Evolutionary conservation across 92 coral and sea anemone genomes (phyloP), one percentile per base, ranked within the genome.

Genomic region (Bergia sp.): DNA sequence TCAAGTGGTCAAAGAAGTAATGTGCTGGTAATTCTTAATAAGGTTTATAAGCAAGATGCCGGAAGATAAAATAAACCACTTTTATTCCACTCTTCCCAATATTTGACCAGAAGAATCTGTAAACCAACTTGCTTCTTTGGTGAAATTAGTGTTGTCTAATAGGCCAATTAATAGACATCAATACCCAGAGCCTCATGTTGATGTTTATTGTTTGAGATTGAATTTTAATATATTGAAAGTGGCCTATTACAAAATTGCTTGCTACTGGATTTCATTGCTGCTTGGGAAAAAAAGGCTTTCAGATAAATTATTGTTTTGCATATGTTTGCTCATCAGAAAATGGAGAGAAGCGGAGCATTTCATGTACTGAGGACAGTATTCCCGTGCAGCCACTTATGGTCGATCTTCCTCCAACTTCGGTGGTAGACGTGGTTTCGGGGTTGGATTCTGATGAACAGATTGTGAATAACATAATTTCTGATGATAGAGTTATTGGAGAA

Each of bases 341-440:
- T 57, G 73, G n/a, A 23, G 83, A 79, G 36, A 80, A 79, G 40
- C 16, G 41, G 6, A 79, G 58, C 7, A 44, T 79, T 11, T 5
- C 66, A 40, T 53, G 73, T 42, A 81, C 85, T 0, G 85, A 81
- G 20, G 85, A 81, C 85, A 81, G 20, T 79, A 5, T 39, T 40
- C 16, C 49, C 3, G 71, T 40, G 4, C 42, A 81, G 29, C 49
- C 20, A 5, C 55, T 58, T 71, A 7, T 81, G 6, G 85, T 81
- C 20, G 23, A 61, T 0, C 85, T 81, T 18, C 85, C 85, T 18
- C 53, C 74, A 5, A 50, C 29, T 20, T 4, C 85, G 21, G 40
- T 8, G 40, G 66, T 44, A 11, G 83, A 79, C 69, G 53, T 5
- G 38, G 85, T 39, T 12, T 9, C 21, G 15, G 66, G 29, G 18